phyloP scores from a whole-genome alignment of 2,888 invertebrate species.

The Selenia dentaria region DNA sequence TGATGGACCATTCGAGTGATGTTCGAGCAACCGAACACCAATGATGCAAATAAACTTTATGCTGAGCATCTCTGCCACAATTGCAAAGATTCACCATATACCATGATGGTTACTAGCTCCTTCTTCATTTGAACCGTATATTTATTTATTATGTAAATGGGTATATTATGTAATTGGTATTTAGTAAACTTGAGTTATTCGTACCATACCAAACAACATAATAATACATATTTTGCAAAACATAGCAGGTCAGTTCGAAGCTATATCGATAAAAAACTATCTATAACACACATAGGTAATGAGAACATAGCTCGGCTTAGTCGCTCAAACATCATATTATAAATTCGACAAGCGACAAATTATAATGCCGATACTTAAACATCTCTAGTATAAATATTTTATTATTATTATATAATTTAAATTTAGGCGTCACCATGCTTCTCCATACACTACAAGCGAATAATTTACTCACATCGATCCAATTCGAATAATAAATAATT shows the following conservation, averaged over 20 bases:
- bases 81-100: too few species aligned
- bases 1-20: too few species aligned
- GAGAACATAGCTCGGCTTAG: slow-evolving; percentile 59
- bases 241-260: slow-evolving; percentile 60
- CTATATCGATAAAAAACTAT: slow-evolving; percentile 54
- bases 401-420: slow-evolving; percentile 35
- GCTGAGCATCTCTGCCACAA: too few species aligned
- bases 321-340: slow-evolving; percentile 55
- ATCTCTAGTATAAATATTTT: slow-evolving; percentile 54
- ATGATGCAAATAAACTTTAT: too few species aligned
- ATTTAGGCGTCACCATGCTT: slow-evolving; percentile 71
- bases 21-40: too few species aligned
- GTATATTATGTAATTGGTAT: too few species aligned
- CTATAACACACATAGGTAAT: slow-evolving; percentile 64
- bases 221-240: too few species aligned
- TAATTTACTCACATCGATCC: slow-evolving; percentile 76
- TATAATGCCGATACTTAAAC: slow-evolving; percentile 59
- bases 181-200: too few species aligned
- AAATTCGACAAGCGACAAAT: slow-evolving; percentile 63
- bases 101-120: too few species aligned
- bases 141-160: too few species aligned
- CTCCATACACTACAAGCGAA: slow-evolving; percentile 78
- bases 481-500: slow-evolving; percentile 57
- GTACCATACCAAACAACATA: too few species aligned
- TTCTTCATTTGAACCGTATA: too few species aligned